Evolutionary conservation across 2,113 vertebrate genomes (phyloP).

Genomic region (Istiophorus platypterus): DNA sequence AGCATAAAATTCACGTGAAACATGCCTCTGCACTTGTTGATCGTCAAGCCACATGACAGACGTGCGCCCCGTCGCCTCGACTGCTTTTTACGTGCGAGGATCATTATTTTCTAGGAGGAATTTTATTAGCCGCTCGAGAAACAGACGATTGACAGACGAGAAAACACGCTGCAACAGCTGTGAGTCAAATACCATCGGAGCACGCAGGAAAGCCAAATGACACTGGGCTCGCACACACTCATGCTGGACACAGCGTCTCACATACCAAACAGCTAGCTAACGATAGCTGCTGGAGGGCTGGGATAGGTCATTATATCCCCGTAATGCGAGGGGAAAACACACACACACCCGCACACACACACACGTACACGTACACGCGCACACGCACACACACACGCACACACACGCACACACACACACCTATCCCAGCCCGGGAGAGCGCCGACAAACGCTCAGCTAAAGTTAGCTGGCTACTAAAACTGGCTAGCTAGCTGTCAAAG

Average conservation of each 20-base stretch:
- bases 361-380: too few relatives aligned
- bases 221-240: conserved; percentile 50
- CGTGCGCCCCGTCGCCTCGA: conserved; percentile 19
- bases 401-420: conserved; percentile 15
- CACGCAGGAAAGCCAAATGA: conserved; percentile 71
- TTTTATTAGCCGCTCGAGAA: conserved; percentile 69
- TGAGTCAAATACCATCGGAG: conserved; percentile 73
- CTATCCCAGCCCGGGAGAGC: conserved; percentile 42
- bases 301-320: conserved; percentile 52
- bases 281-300: conserved; percentile 58
- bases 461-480: conserved; percentile 74
- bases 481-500: conserved; percentile 84
- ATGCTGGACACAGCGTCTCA: conserved; percentile 71
- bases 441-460: conserved; percentile 60
- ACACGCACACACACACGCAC: too few relatives aligned
- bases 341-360: too few relatives aligned
- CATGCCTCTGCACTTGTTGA: conserved; percentile 80
- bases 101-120: conserved; percentile 51
- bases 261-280: conserved; percentile 78
- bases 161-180: conserved; percentile 82
- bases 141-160: conserved; percentile 75
- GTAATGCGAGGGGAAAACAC: conserved; percentile 31
- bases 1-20: conserved; percentile 52
- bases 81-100: conserved; percentile 19
- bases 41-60: conserved; percentile 53